Evolutionary conservation across 2,888 invertebrate genomes (phyloP), one percentile per base, ranked within the genome.

Genomic region (Melipona beecheii): DNA sequence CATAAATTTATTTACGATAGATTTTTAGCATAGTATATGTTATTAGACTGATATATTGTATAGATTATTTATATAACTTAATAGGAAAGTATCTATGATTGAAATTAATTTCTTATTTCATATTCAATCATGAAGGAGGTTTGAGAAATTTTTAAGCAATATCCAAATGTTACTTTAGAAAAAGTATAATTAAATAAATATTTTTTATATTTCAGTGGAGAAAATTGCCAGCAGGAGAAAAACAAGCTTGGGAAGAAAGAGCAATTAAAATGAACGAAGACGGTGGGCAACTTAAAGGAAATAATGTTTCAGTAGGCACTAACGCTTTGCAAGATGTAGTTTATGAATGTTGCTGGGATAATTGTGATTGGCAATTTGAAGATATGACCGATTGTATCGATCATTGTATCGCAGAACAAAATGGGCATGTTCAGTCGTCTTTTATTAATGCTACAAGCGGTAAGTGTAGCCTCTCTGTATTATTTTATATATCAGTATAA

Each of bases 241-340:
- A 99, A 94, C 98, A 98, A 94, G 96, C 96, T 84, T 99, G 99
- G 97, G 99, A 99, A 95, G 98, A 99, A 94, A 96, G 97, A 76
- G 99, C 99, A 0, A 96, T 96, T 52, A 96, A 97, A 91, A 97
- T 98, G 94, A 99, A 99, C 93, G 98, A 85, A 94, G 98, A 98
- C 93, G 97, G 97, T 17, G 96, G 97, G 43, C 97, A 97, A 4
- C 70, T 90, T 79, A 94, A 94, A 86, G 94, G 94, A 71, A 94
- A 93, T 43, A 90, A 93, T 70, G 90, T 91, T 74, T 88, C 90
- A 82, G 89, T 91, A 49, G 74, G 90, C 86, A 80, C 91, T 87
- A 90, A 91, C 87, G 84, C 93, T 90, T 82, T 93, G 91, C 87
- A 94, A 93, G 87, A 95, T 94, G 93, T 94, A 85, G 96, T 98